phyloP scores from a whole-genome alignment of 2,113 vertebrate species.

The Capreolus pygargus region DNA sequence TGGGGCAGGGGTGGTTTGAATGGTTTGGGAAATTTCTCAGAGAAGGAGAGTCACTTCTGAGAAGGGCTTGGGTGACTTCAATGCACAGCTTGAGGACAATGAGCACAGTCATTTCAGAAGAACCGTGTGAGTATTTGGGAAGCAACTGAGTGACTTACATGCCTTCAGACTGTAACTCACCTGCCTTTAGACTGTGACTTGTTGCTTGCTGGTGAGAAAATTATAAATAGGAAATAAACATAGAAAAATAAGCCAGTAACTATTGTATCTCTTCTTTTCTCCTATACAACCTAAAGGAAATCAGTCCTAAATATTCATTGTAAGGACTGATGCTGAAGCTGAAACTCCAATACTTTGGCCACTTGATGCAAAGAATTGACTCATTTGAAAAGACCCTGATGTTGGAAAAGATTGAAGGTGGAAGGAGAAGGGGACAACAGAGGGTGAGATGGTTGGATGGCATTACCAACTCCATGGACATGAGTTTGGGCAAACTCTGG shows the following conservation, averaged over 20 bases:
- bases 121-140: fast-evolving
- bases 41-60: not conserved
- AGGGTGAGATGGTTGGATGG: not conserved
- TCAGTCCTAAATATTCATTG: not conserved
- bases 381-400: not conserved
- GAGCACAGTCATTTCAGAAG: not conserved
- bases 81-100: not conserved
- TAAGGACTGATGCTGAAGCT: not conserved
- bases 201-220: not conserved
- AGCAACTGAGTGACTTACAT: not conserved
- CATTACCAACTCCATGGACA: fast-evolving
- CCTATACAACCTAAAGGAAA: not conserved
- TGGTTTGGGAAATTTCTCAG: not conserved
- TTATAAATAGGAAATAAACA: not conserved
- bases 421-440: not conserved
- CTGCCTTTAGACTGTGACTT: not conserved
- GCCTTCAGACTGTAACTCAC: not conserved
- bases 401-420: not conserved
- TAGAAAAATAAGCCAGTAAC: not conserved
- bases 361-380: not conserved
- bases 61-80: not conserved
- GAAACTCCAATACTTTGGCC: not conserved
- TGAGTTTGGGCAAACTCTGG: fast-evolving
- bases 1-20: not conserved
- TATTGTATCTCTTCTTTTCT: not conserved